These are phyloP conservation scores for Daphoenositta chrysoptera DNA, from an alignment of 2,113 vertebrate species.

Conservation along the genomic window DNA sequence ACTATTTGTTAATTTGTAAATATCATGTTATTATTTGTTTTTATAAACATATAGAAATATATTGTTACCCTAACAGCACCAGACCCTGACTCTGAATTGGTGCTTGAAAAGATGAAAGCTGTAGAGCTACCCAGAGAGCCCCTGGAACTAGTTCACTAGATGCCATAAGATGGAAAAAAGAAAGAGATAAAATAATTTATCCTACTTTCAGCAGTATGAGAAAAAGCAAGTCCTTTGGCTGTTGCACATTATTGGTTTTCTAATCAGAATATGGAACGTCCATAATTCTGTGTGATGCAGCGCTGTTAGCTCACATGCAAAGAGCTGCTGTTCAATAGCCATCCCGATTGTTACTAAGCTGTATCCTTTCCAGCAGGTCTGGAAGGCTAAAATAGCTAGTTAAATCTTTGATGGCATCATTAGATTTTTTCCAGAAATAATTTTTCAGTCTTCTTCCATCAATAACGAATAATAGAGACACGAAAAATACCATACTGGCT, in stretches of 20 bases:
- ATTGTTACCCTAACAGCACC: neutral
- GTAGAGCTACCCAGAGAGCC: neutral
- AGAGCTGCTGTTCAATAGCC: neutral
- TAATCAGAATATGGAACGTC: neutral
- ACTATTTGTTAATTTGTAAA: neutral
- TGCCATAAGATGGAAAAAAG: neutral
- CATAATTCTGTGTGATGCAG: neutral
- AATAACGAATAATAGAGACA: fast-evolving
- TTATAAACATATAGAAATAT: neutral
- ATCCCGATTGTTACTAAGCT: neutral
- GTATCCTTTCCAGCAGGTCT: neutral
- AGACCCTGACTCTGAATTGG: neutral
- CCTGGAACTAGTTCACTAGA: neutral
- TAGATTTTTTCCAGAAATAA: neutral
- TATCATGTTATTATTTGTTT: neutral
- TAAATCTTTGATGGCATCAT: neutral
- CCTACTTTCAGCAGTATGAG: neutral
- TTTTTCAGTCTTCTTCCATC: neutral
- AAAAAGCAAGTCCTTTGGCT: neutral
- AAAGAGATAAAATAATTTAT: neutral
- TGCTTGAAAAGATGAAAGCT: neutral
- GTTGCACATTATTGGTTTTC: neutral
- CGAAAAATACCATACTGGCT: neutral
- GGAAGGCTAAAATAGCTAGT: neutral
- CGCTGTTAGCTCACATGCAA: neutral